These are phyloP conservation scores for Ditula angustiorana DNA, from an alignment of 2,888 invertebrate species.

Conservation along the genomic window DNA sequence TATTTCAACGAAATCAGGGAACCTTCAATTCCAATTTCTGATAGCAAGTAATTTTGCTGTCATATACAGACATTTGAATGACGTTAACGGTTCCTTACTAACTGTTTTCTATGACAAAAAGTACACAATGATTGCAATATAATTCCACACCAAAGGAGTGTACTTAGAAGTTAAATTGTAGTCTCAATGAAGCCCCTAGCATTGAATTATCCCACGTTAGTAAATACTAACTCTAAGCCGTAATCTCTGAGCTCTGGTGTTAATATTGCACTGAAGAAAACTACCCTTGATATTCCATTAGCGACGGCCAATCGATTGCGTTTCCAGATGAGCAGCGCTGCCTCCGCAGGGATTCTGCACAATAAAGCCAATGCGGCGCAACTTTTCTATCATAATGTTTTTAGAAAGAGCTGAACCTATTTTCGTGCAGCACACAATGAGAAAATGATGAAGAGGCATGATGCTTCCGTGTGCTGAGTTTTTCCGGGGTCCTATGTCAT, in stretches of 20 bases:
- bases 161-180: neutral
- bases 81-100: too few relatives aligned
- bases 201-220: too few relatives aligned
- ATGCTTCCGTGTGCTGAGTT: neutral
- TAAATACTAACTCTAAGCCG: neutral
- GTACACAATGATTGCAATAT: too few relatives aligned
- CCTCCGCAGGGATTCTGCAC: neutral
- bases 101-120: too few relatives aligned
- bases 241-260: neutral
- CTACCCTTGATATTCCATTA: constrained; percentile 27
- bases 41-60: too few relatives aligned
- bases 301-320: constrained; percentile 12
- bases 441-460: constrained; percentile 7
- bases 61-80: too few relatives aligned
- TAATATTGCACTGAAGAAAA: constrained; percentile 5
- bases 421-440: constrained; percentile 23
- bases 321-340: constrained; percentile 17
- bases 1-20: too few relatives aligned
- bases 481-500: constrained; percentile 2
- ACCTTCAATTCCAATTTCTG: too few relatives aligned
- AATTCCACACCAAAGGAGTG: too few relatives aligned
- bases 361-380: constrained; percentile 1
- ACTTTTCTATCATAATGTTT: constrained; percentile 13
- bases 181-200: neutral
- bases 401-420: constrained; percentile 5